Conservation (phyloP, 1,140 invertebrate species). For the Anastrepha ludens region DNA sequence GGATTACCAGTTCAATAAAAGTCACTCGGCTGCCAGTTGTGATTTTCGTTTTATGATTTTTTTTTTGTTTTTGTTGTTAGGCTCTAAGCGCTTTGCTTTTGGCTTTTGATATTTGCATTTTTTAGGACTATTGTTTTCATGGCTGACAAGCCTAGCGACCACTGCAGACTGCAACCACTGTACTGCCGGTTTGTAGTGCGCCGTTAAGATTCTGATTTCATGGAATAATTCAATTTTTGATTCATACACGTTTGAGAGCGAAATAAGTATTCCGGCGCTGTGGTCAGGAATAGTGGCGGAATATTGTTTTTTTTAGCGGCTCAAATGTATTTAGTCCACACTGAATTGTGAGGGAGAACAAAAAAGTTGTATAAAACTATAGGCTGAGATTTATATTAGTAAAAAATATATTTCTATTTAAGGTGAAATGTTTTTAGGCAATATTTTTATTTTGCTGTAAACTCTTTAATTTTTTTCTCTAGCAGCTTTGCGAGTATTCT, state of each 20-base stretch:
- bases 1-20: conserved; percentile 32
- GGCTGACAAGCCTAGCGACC: background rate
- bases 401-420: no score
- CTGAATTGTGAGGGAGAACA: no score
- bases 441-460: no score
- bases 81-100: background rate
- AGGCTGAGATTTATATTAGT: no score
- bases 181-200: background rate
- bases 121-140: conserved; percentile 2
- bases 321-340: no score
- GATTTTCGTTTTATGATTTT: background rate
- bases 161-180: background rate
- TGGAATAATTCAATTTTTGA: background rate
- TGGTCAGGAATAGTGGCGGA: no score
- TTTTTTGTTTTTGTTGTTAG: background rate
- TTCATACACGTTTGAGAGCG: background rate
- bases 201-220: background rate
- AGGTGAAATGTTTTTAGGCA: no score
- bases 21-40: background rate
- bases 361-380: no score
- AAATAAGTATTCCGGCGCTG: no score
- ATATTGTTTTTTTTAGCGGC: no score
- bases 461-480: no score
- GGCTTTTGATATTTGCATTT: background rate
- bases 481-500: no score